Evolutionary conservation across 2,113 vertebrate species (phyloP), one percentile per base, ranked within the genome.

Genomic region (Menidia beryllina): DNA sequence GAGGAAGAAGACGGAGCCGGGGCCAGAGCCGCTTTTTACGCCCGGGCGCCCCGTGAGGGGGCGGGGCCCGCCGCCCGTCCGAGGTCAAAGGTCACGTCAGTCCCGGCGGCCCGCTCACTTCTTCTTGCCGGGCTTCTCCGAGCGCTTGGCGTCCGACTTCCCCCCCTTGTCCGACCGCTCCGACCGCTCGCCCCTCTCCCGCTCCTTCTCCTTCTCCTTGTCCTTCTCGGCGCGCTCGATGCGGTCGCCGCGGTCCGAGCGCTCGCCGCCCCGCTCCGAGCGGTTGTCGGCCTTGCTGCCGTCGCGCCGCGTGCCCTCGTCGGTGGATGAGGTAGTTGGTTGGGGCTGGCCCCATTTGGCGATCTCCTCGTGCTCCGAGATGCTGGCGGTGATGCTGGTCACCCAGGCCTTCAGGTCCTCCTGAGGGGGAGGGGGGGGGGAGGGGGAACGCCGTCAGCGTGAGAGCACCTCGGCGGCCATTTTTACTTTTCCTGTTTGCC

Each of bases 271-370:
- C 11, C 86, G 88, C 34, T 93, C 91, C 0, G 92, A 93, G 41
- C 87, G 62, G 71, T 91, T 91, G 65, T 93, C 93, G 0, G 73
- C 93, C 83, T 94, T 94, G 82, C 96, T 96, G 59, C 92, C 93
- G 7, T 97, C 96, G 8, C 91, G 90, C 17, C 94, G 94, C 5
- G 95, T 95, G 60, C 95, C 96, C 84, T 98, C 96, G 30, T 97
- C 96, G 0, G 96, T 98, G 82, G 96, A 98, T 76, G 96, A 98
- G 75, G 96, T 98, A 89, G 96, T 97, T 85, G 94, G 95, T 82
- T 95, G 94, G 36, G 93, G 93, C 72, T 96, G 95, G 53, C 93
- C 92, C 94, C 93, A 95, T 77, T 95, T 96, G 77, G 93, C 89
- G 9, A 97, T 94, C 85, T 98, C 95, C 1, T 93, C 91, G 7